Conservation (phyloP, 2,113 vertebrate species). For the Pontoporia blainvillei region DNA sequence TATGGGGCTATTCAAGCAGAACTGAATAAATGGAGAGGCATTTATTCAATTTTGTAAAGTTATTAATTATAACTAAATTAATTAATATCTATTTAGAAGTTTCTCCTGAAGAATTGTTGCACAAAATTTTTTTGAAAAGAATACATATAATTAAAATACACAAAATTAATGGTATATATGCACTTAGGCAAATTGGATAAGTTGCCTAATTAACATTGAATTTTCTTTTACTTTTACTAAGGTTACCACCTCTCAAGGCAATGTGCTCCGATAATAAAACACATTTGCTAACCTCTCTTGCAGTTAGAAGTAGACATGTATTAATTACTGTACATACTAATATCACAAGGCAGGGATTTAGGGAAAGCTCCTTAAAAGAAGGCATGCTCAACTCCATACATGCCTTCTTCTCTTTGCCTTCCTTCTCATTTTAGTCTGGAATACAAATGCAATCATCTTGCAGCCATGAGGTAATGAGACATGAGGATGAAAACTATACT, state of each 20-base stretch:
- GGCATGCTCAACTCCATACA: not conserved
- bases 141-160: not conserved
- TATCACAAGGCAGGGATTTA: not conserved
- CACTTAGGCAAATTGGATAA: not conserved
- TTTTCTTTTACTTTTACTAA: not conserved
- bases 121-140: not conserved
- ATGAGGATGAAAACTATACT: not conserved
- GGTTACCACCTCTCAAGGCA: not conserved
- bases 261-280: not conserved
- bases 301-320: not conserved
- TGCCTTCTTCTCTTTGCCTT: not conserved
- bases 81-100: not conserved
- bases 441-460: not conserved
- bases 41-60: slow-evolving; percentile 15
- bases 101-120: not conserved
- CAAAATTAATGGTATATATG: no score
- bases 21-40: not conserved
- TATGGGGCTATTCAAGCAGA: not conserved
- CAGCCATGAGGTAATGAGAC: not conserved
- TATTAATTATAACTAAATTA: not conserved
- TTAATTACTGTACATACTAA: not conserved
- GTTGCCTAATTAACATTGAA: not conserved
- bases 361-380: not conserved
- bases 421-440: not conserved
- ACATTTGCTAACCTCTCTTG: not conserved